Evolutionary conservation across 2,113 vertebrate genomes (phyloP), one percentile per base, ranked within the genome.

Genomic region (Hemiscyllium ocellatum): DNA sequence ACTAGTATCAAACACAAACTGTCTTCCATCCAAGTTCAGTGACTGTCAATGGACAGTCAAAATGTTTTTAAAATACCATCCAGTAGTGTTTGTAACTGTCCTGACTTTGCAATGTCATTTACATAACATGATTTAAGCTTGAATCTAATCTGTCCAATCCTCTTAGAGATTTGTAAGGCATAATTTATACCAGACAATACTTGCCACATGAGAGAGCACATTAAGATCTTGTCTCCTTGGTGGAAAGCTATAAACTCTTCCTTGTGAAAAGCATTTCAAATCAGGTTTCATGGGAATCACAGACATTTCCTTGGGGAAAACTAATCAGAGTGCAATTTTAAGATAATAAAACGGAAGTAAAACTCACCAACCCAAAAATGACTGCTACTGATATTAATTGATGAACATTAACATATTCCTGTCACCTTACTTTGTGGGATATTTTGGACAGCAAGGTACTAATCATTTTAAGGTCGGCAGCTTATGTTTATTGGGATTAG

Each of bases 41-140:
- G 87, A 12, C 52, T 29, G 15, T 19, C 52, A 8, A 22, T 4
- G 19, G 56, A 93, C 37, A 42, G 10, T 93, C 20, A 20, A 29
- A 61, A 89, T 61, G 78, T 13, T 29, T 61, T 90, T 65, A 72
- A 33, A 66, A 22, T 68, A 52, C 6, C 33, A 5, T 91, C 61
- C 33, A 2, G 10, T 29, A 33, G 61, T 22, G 1, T 91, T 66
- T 37, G 89, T 66, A 66, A 66, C 37, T 19, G 65, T 66, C 19
- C 97, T 98, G 98, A 97, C 97, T 98, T 97, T 97, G 97, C 22
- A 97, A 97, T 98, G 98, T 98, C 97, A 98, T 98, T 98, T 98
- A 98, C 97, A 98, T 97, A 97, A 97, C 97, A 96, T 98, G 98
- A 98, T 98, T 98, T 97, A 97, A 97, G 97, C 97, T 98, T 98